These are phyloP conservation scores for Chondrilla cf. caribensis DNA, from an alignment of 37 sponge, comb jelly and placozoan species.

Conservation along the genomic window DNA sequence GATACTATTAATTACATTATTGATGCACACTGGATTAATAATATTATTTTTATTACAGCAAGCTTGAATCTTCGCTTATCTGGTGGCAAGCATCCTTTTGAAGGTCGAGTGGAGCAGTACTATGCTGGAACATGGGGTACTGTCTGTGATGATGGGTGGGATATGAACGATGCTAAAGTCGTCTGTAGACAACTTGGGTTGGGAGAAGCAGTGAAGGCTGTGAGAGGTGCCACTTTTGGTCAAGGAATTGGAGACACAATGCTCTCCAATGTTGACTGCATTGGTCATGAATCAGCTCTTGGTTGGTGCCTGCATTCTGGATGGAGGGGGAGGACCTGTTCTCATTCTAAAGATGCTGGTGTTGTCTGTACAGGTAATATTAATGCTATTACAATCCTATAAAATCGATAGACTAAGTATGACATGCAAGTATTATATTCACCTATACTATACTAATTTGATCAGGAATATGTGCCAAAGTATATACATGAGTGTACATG, in stretches of 20 bases:
- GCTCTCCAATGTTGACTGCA: slow-evolving; percentile 24
- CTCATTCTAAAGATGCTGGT: background rate
- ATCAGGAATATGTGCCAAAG: too few species aligned
- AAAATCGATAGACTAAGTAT: too few species aligned
- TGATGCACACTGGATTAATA: too few species aligned
- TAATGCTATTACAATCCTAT: too few species aligned
- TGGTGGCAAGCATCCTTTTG: background rate
- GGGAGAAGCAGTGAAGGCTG: slow-evolving; percentile 15
- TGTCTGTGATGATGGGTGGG: slow-evolving; percentile 16
- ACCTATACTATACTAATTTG: too few species aligned
- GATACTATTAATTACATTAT: too few species aligned
- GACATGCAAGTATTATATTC: too few species aligned
- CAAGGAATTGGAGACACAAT: background rate
- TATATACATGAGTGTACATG: too few species aligned
- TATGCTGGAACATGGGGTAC: slow-evolving; percentile 25
- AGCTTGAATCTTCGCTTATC: background rate
- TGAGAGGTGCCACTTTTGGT: background rate
- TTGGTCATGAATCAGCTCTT: background rate
- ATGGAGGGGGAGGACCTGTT: background rate
- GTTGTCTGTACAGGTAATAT: slow-evolving; percentile 11
- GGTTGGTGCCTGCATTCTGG: slow-evolving; percentile 8
- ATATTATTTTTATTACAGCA: background rate
- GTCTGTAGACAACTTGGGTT: slow-evolving; percentile 30
- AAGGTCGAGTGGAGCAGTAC: slow-evolving; percentile 31
- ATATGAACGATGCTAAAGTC: slow-evolving; percentile 23